Conservation (phyloP, 2,797 vertebrate species). For the Macrochelys suwanniensis region DNA sequence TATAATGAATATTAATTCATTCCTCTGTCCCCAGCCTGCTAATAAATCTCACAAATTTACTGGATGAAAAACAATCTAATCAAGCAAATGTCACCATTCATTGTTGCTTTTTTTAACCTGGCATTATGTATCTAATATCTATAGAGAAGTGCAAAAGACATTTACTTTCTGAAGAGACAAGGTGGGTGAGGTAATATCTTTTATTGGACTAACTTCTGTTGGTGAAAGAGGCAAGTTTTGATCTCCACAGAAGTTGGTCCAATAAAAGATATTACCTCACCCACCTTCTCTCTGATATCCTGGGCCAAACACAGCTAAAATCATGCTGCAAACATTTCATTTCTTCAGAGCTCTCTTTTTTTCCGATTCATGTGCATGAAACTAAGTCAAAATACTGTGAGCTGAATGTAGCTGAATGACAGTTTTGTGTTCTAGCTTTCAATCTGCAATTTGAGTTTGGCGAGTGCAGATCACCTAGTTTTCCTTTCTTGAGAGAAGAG, state of each 20-base stretch:
- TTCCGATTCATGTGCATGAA: not conserved
- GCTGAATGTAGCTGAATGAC: not conserved
- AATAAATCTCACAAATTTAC: slow-evolving; percentile 42
- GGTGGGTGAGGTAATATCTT: not conserved
- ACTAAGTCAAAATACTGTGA: not conserved
- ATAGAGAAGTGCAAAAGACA: not conserved
- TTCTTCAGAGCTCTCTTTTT: not conserved
- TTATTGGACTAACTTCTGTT: not conserved
- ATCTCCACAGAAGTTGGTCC: not conserved
- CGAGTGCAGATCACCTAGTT: not conserved
- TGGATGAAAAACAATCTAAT: slow-evolving; percentile 55
- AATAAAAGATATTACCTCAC: not conserved
- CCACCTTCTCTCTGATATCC: not conserved
- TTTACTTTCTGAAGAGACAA: slow-evolving; percentile 23
- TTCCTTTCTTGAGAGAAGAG: not conserved
- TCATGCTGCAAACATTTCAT: not conserved
- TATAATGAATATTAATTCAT: slow-evolving; percentile 35
- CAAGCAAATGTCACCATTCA: slow-evolving; percentile 28
- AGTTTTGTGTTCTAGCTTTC: not conserved
- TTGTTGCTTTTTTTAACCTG: slow-evolving; percentile 59
- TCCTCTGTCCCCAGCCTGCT: slow-evolving; percentile 6
- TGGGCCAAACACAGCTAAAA: not conserved
- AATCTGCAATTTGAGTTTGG: not conserved
- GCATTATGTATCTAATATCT: not conserved
- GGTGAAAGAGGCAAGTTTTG: not conserved